These are phyloP conservation scores for Carterocephalus palaemon DNA, from an alignment of 2,888 invertebrate species.

Conservation along the genomic window DNA sequence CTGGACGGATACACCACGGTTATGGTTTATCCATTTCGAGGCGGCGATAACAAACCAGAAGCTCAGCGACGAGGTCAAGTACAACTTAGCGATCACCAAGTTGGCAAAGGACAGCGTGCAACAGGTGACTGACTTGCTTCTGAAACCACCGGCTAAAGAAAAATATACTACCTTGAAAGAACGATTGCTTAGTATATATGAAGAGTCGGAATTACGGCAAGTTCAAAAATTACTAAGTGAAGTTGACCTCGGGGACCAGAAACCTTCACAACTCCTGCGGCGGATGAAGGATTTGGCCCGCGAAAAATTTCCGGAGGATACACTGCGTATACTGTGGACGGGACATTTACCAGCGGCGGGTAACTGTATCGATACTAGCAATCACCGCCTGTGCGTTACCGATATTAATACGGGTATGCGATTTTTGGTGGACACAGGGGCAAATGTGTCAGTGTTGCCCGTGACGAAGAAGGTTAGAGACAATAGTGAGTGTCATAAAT, in stretches of 20 bases:
- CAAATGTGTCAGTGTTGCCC: slow-evolving; percentile 28
- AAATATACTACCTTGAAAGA: no score
- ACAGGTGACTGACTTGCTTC: no score
- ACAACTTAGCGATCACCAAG: no score
- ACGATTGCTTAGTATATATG: no score
- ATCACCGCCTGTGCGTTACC: slow-evolving; percentile 25
- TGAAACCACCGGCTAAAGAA: no score
- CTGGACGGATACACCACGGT: no score
- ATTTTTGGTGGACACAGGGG: slow-evolving; percentile 30
- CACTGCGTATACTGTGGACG: slow-evolving; percentile 23
- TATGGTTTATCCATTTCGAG: no score
- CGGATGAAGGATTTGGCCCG: slow-evolving; percentile 25
- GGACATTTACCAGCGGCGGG: slow-evolving; percentile 23
- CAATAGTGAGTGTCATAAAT: neutral
- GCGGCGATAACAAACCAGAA: no score
- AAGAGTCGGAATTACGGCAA: no score
- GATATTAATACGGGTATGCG: slow-evolving; percentile 16
- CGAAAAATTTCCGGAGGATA: slow-evolving; percentile 19
- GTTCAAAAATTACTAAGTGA: no score
- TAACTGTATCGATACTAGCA: slow-evolving; percentile 1
- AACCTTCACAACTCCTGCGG: slow-evolving; percentile 27
- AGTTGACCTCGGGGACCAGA: slow-evolving; percentile 29
- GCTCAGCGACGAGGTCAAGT: no score
- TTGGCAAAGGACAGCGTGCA: no score
- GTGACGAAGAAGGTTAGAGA: neutral